Evolutionary conservation across 2,888 invertebrate genomes (phyloP).

Genomic region (Daptonema setosum): DNA sequence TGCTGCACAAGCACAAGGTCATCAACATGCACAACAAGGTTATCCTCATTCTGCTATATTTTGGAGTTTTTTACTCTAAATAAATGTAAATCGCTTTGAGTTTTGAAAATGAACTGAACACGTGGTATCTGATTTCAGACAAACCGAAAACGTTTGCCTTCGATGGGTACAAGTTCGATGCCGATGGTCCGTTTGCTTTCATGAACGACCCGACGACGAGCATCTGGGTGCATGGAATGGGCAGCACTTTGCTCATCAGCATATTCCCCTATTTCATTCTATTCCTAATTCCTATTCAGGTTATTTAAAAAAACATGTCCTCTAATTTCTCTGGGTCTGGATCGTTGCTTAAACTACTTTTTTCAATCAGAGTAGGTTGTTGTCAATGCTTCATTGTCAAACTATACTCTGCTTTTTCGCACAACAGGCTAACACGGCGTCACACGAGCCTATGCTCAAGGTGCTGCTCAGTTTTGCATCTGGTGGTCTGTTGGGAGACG

Average conservation of each 20-base stretch:
- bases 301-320: too few relatives aligned
- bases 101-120: too few relatives aligned
- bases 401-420: too few relatives aligned
- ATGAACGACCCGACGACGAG: conserved; percentile 19
- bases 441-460: conserved; percentile 65
- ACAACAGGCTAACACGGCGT: conserved; percentile 36
- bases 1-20: too few relatives aligned
- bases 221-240: conserved; percentile 23
- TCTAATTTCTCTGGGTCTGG: background rate
- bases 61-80: too few relatives aligned
- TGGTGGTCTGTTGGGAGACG: conserved; percentile 62
- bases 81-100: too few relatives aligned
- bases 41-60: too few relatives aligned
- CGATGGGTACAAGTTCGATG: too few relatives aligned
- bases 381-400: background rate
- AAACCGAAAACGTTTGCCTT: conserved; percentile 9
- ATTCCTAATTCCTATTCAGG: conserved; percentile 69
- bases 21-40: too few relatives aligned
- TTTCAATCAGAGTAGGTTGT: too few relatives aligned
- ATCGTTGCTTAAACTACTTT: background rate
- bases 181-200: conserved; percentile 24
- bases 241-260: conserved; percentile 73
- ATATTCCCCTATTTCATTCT: conserved; percentile 78
- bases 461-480: conserved; percentile 37
- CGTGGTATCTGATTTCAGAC: too few relatives aligned